Base-by-base conservation (phyloP, 2,113 vertebrate species). In the Rhea pennata region DNA sequence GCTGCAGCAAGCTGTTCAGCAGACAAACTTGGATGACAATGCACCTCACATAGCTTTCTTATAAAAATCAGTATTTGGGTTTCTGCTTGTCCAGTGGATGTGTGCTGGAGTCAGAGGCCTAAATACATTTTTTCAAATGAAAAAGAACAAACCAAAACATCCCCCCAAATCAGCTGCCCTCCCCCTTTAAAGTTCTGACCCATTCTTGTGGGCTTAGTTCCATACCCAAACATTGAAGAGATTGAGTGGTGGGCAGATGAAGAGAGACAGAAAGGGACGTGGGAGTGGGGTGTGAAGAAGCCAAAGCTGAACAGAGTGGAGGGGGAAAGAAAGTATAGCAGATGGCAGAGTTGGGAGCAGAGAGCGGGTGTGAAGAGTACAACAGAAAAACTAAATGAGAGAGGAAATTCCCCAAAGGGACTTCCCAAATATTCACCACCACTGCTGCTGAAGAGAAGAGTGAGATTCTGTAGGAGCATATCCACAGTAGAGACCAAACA, bases 371-470 rank as follows among this genome's bases (percentile, higher is more conserved):
- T 98, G 98, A 98, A 98, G 98, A 98, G 97, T 97, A 98, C 98
- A 98, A 98, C 97, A 98, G 97, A 97, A 98, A 98, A 98, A 98
- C 98, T 97, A 95, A 96, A 97, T 94, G 94, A 96, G 94, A 96
- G 92, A 98, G 98, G 98, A 98, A 98, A 98, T 97, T 98, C 98
- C 98, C 98, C 97, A 98, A 98, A 98, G 98, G 98, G 98, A 98
- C 98, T 98, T 98, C 98, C 98, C 97, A 98, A 98, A 98, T 98
- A 98, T 98, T 97, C 97, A 97, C 97, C 97, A 97, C 86, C 95
- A 97, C 95, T 97, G 96, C 90, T n/a, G 83, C 97, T 97, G 93
- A 96, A 91, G 93, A 92, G 93, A 94, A 94, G 83, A 97, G 92
- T 95, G 94, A 92, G 91, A 97, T 97, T 93, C 94, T 95, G 90